A percentile compares a stretch with the other conserved stretches of the same genome.
Evolutionary conservation across 2,888 invertebrate species (phyloP).

Genomic region (Dryadula phaetusa): DNA sequence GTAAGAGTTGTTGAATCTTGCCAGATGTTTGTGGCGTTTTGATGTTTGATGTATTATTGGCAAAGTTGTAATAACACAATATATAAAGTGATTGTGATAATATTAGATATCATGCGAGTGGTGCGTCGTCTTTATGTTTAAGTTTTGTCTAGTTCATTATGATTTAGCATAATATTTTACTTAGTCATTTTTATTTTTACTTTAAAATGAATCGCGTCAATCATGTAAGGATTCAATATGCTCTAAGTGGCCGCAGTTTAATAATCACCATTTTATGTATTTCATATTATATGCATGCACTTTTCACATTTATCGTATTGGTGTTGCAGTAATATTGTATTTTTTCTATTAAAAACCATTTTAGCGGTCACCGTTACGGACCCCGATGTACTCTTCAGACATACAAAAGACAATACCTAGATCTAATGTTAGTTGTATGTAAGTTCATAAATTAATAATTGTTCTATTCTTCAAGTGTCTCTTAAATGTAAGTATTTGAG

Average conservation of each 20-base stretch:
- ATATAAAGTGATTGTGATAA: constrained; percentile 77
- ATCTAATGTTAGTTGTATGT: constrained; percentile 83
- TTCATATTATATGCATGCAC: constrained; percentile 59
- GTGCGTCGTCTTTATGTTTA: constrained; percentile 57
- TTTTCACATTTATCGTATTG: constrained; percentile 62
- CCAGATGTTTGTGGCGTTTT: constrained; percentile 72
- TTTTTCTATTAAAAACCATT: constrained; percentile 54
- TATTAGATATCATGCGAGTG: constrained; percentile 69
- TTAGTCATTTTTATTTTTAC: constrained; percentile 31
- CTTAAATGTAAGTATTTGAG: constrained; percentile 78
- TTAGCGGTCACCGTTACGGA: constrained; percentile 59
- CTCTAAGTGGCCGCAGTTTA: constrained; percentile 68
- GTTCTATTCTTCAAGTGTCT: constrained; percentile 83
- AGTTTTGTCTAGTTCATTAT: constrained; percentile 32
- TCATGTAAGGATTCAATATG: constrained; percentile 53
- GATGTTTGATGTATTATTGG: constrained; percentile 75
- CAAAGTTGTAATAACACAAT: constrained; percentile 62
- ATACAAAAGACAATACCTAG: constrained; percentile 85
- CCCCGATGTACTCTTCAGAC: constrained; percentile 78
- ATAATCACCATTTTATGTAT: constrained; percentile 64
- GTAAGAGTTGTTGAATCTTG: constrained; percentile 76
- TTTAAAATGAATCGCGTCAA: constrained; percentile 20
- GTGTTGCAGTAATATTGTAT: constrained; percentile 70
- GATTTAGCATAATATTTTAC: constrained; percentile 35
- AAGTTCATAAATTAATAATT: constrained; percentile 78